phyloP scores from a whole-genome alignment of 2,888 invertebrate species.

The Sphaerophoria taeniata region DNA sequence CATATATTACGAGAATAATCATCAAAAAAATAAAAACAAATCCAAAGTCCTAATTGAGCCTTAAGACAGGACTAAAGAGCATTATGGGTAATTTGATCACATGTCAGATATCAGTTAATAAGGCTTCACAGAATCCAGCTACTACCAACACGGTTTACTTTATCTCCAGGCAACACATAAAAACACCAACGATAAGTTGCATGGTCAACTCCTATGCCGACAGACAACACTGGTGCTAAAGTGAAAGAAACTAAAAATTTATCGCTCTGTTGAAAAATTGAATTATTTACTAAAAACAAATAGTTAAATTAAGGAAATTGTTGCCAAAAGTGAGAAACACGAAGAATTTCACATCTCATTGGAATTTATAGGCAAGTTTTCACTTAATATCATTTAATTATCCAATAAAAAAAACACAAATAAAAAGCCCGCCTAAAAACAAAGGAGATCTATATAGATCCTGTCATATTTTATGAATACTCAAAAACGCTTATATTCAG shows the following conservation, averaged over 20 bases:
- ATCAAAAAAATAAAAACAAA: too few relatives aligned
- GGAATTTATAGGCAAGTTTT: slow-evolving; percentile 3
- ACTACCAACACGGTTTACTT: neutral
- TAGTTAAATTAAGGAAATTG: too few relatives aligned
- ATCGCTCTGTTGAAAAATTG: slow-evolving; percentile 1
- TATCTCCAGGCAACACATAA: slow-evolving; percentile 1
- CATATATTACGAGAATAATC: too few relatives aligned
- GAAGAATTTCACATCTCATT: slow-evolving; percentile 5
- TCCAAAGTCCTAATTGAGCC: slow-evolving; percentile 48
- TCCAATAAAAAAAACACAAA: neutral
- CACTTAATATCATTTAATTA: neutral
- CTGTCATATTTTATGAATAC: too few relatives aligned
- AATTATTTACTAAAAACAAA: neutral
- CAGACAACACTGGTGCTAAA: slow-evolving; percentile 16
- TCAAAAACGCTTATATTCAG: too few relatives aligned
- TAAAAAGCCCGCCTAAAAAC: too few relatives aligned
- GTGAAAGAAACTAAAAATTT: slow-evolving; percentile 1
- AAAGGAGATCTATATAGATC: too few relatives aligned
- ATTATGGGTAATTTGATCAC: slow-evolving; percentile 57
- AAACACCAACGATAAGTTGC: slow-evolving; percentile 8
- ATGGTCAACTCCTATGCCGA: slow-evolving; percentile 45
- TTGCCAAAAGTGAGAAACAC: slow-evolving; percentile 9
- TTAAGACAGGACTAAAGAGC: slow-evolving; percentile 32
- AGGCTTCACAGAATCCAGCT: slow-evolving; percentile 9
- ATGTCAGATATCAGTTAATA: slow-evolving; percentile 40